Base-by-base conservation (phyloP, 2,888 invertebrate species). In the Plutella xylostella region DNA sequence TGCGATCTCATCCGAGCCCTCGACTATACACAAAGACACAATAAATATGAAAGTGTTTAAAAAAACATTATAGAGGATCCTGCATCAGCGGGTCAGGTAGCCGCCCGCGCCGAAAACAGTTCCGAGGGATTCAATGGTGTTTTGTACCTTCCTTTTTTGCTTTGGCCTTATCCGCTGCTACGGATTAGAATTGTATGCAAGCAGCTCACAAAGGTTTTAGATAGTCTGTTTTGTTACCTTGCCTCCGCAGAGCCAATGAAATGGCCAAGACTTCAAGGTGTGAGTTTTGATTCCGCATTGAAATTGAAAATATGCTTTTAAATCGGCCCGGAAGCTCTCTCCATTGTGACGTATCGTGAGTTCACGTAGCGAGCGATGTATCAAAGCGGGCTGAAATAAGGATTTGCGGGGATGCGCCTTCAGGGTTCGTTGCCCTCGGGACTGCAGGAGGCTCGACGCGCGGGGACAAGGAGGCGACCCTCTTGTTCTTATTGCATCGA, bases 371-470 rank as follows among this genome's bases (percentile, higher is more conserved):
- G 31, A 33, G 19, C 58, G 60, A 51, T 51, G 50, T 52, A 56
- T 52, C 51, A 50, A 56, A 53, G 51, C 55, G 51, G 50, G 55
- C 60, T 37, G 41, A 57, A 64, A 71, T 72, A 72, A 75, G 74
- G 70, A 73, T 79, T 74, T 69, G 72, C 72, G 65, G 65, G 72
- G 73, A 72, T 72, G 68, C 70, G 72, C 63, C 65, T 68, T 60
- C 53, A 55, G 53, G 56, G 80, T 68, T 77, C 73, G 68, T 63
- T 61, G 71, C 73, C 71, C 78, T 61, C 56, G 65, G 65, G 65
- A 71, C 67, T 72, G 71, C 72, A 68, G 60, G 65, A 65, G 73
- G 40, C 40, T 25, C 34, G 45, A 41, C 39, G 39, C 35, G 28
- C 43, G 33, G 33, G 37, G 15, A 17, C 34, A 15, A 15, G n/a